Evolutionary conservation across 2,888 invertebrate genomes (phyloP).

Genomic region (Vesta saturnalis): DNA sequence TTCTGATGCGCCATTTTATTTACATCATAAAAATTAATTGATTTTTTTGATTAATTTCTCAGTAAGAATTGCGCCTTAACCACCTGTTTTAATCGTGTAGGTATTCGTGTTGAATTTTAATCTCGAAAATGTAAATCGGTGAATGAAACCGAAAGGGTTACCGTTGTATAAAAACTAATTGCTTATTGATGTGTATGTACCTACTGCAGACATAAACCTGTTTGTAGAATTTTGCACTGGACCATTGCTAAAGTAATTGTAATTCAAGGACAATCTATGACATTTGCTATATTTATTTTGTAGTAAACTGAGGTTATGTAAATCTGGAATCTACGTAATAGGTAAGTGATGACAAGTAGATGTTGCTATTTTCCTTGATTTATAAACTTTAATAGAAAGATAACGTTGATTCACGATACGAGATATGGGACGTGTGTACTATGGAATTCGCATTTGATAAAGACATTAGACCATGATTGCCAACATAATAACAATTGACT

Average conservation of each 20-base stretch:
- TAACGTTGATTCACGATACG: background rate
- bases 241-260: background rate
- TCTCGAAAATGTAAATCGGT: background rate
- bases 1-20: background rate
- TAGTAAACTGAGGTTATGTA: background rate
- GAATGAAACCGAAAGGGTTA: background rate
- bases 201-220: background rate
- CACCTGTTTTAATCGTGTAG: background rate
- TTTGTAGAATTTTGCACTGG: background rate
- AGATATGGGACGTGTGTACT: background rate
- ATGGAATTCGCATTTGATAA: background rate
- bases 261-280: background rate
- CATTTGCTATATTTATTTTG: background rate
- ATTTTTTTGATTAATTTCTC: background rate
- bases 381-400: too few relatives aligned
- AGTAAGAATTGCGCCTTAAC: background rate
- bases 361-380: background rate
- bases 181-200: background rate
- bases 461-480: background rate
- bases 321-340: too few relatives aligned
- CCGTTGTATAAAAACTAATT: background rate
- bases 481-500: background rate
- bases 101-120: background rate
- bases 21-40: background rate
- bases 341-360: background rate